Evolutionary conservation across 2,888 invertebrate genomes (phyloP), one percentile per base, ranked within the genome.

Genomic region (Eustalomyia histrio): DNA sequence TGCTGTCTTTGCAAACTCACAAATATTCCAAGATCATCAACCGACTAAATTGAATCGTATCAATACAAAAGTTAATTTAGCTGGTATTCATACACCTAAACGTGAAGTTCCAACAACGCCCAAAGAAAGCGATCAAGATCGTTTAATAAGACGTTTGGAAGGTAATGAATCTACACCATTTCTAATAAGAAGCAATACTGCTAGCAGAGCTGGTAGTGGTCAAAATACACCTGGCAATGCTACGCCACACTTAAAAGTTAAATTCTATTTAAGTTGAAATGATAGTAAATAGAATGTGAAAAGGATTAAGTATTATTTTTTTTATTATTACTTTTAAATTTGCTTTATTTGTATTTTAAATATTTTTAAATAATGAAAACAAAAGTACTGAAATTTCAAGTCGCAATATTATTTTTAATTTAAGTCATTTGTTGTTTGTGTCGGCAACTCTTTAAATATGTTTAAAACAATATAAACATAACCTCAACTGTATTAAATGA

Each of bases 11-110:
- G 88, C 90, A 53, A 91, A 90, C 72, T 91, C 91, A 74, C 91
- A 91, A 85, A 91, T 91, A 78, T 91, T 91, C 85, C 89, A 90
- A 84, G 91, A 91, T 72, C 90, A 91, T 84, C 90, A 90, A 84
- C 89, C 90, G 6, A 89, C 90, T 9, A 89, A 91, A 83, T 75
- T 90, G 67, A 88, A 86, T 69, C 88, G 89, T 71, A 90, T 88
- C 47, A 88, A 84, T 79, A 90, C 90, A 8, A 90, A 88, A 83
- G 86, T 87, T 16, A 87, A 84, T 78, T 69, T 90, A 65, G 84
- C 90, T 1, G 89, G 87, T 16, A 84, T 90, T 10, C 90, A 90
- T 76, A 86, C 88, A 24, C 87, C 88, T 5, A 88, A 87, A 76
- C 87, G 87, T 63, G 89, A 89, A 14, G 84, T 87, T 75, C 88